Evolutionary conservation across 2,888 invertebrate species (phyloP), one percentile per base, ranked within the genome.

Genomic region (Andrena trimmerana): DNA sequence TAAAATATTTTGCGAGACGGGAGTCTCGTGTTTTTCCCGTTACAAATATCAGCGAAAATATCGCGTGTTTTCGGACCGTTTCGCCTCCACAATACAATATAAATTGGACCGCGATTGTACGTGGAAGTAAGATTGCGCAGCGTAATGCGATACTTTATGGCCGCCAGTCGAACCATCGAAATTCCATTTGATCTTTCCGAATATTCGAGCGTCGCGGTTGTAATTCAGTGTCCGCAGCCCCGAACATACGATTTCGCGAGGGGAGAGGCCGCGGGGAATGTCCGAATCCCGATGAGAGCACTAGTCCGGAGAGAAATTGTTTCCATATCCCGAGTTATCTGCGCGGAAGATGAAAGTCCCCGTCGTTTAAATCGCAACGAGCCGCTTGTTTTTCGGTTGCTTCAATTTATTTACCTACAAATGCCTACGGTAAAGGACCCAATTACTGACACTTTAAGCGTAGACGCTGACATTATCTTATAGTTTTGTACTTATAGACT

Each of bases 61-160:
- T 76, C 36, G 65, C 27, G 71, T 52, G 54, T 48, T 71, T 71
- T 62, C 48, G 36, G 29, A 59, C 63, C 50, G 60, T 57, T 72
- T 60, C 57, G 68, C 33, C 20, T 29, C 20, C 59, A 72, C 71
- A 54, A 71, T 72, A 31, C 33, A 42, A 62, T 71, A 73, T 73
- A 72, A 81, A 81, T 76, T 68, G 63, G 65, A 33, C 10, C 24
- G 59, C 68, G 71, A 67, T 62, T 42, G 71, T 72, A 66, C 52
- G 63, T 42, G 29, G 54, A 48, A 50, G 60, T 70, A 54, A 77
- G 54, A 76, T 78, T 67, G 62, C 62, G n/a, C 29, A 13, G 29
- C 60, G 74, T 57, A 82, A 75, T 68, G 54, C 66, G 67, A 71
- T 59, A 74, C 48, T 82, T 69, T 78, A 78, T 62, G 60, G 42